Evolutionary conservation across 2,888 invertebrate genomes (phyloP), one percentile per base, ranked within the genome.

Genomic region (Meloe dianella): DNA sequence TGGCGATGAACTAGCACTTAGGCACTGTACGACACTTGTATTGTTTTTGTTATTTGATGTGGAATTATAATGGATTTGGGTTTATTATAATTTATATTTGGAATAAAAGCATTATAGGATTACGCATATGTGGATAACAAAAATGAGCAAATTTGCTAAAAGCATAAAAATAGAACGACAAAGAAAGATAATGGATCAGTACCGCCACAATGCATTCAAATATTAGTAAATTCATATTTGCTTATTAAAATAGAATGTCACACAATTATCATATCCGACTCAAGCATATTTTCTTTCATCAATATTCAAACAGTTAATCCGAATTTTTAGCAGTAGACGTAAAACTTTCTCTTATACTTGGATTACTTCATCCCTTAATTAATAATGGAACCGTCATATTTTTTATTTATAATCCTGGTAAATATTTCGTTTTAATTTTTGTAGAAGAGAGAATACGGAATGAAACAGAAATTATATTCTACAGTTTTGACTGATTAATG

Each of bases 401-500:
- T 47, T 41, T 41, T 17, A 1, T 10, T 9, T 20, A 20, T 24
- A 51, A 10, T 22, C 20, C 22, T 12, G 22, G 51, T 51, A 51
- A 51, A 51, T 22, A 51, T 51, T 32, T 58, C 47, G 27, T 58
- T 24, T 60, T 51, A 35, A 56, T 24, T 38, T 38, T 32, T 32
- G 9, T 24, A 32, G 24, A 20, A 38, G 17, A 38, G 17, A 59
- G 24, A 38, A 35, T 59, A 24, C 35, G 59, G 24, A 59, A 59
- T 38, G 38, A 59, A 59, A 59, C 32, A 38, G 35, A 59, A 59
- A 59, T 59, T 59, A 38, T 59, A 24, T 35, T 24, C 24, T 20
- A 35, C 32, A 35, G 35, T 60, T 65, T 62, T 58, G 61, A 62
- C 61, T 65, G 61, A 58, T 65, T 65, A 65, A 65, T 58, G 63